Conservation (phyloP, 2,888 invertebrate species). For the Meiosimyza decipiens region DNA sequence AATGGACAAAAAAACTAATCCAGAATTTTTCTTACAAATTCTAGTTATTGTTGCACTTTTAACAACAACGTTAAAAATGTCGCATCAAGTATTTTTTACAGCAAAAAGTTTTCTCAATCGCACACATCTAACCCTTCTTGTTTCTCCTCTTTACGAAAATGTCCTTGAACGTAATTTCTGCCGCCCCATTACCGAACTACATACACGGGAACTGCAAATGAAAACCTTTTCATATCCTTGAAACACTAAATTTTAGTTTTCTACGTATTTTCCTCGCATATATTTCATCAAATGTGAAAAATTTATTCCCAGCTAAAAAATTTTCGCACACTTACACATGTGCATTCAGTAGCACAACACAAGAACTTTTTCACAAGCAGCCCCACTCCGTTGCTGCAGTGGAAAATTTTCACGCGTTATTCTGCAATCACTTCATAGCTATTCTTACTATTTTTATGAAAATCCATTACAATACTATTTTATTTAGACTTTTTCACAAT, state of each 20-base stretch:
- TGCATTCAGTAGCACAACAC: slow-evolving; percentile 12
- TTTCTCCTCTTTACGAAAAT: slow-evolving; percentile 36
- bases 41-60: no score
- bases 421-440: slow-evolving; percentile 25
- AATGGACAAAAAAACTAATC: no score
- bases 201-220: slow-evolving; percentile 11
- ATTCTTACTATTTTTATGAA: background rate
- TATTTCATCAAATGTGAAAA: no score
- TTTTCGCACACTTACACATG: background rate
- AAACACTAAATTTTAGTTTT: slow-evolving; percentile 20
- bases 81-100: no score
- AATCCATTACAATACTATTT: background rate
- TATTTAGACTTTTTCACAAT: slow-evolving; percentile 24
- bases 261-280: no score
- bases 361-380: slow-evolving; percentile 39
- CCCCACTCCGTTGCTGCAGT: slow-evolving; percentile 28
- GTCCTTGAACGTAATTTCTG: slow-evolving; percentile 61
- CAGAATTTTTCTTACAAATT: no score
- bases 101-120: background rate
- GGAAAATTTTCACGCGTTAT: slow-evolving; percentile 35
- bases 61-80: no score
- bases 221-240: slow-evolving; percentile 14
- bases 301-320: background rate
- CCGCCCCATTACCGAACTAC: slow-evolving; percentile 38
- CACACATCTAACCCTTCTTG: background rate